Conservation (phyloP, 2,888 invertebrate species). For the Nomada flava region DNA sequence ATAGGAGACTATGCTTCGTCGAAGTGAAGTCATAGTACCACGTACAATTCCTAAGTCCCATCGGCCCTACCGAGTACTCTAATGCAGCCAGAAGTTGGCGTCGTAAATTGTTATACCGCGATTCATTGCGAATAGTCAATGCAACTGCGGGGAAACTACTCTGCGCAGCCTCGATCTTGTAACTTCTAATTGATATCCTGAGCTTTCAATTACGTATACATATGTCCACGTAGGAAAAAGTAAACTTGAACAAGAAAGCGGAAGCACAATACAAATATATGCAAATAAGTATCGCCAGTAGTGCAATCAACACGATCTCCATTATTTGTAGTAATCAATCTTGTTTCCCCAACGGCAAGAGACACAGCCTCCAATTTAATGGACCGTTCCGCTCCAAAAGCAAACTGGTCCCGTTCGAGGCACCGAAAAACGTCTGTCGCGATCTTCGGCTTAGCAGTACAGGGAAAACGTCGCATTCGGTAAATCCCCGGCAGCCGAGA, state of each 20-base stretch:
- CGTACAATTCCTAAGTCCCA: slow-evolving; percentile 21
- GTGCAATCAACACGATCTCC: no score
- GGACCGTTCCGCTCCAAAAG: neutral
- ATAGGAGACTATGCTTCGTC: neutral
- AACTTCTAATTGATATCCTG: no score
- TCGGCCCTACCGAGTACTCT: neutral
- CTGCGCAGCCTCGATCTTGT: neutral
- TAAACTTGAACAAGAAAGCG: no score
- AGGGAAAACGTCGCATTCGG: slow-evolving; percentile 56
- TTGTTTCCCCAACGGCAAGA: neutral
- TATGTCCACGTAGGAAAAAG: no score
- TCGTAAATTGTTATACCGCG: slow-evolving; percentile 9
- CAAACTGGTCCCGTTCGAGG: neutral
- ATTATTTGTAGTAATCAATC: no score
- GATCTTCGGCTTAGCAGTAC: slow-evolving; percentile 41
- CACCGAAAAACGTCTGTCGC: slow-evolving; percentile 45
- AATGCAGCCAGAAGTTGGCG: neutral
- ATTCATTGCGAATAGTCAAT: slow-evolving; percentile 17
- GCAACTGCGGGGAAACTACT: slow-evolving; percentile 16
- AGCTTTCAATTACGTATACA: no score
- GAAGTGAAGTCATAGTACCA: neutral
- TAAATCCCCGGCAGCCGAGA: slow-evolving; percentile 59
- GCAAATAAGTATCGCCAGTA: neutral
- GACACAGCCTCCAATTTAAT: neutral
- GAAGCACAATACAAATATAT: neutral